phyloP scores from a whole-genome alignment of 2,113 vertebrate species.

The Phylloscopus trochilus region DNA sequence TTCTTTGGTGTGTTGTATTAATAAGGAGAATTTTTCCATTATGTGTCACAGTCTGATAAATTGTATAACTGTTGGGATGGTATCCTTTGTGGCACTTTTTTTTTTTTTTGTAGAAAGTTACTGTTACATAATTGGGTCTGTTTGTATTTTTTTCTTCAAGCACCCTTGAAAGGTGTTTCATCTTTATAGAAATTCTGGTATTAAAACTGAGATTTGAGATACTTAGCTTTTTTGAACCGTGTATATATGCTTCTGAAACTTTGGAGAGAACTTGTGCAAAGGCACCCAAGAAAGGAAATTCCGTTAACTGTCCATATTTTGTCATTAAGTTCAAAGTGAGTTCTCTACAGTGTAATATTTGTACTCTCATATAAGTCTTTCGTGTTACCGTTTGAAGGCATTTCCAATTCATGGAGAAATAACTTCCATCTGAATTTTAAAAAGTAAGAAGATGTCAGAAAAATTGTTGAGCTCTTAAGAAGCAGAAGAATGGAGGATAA shows the following conservation, averaged over 20 bases:
- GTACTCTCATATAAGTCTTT: not conserved
- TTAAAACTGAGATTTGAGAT: not conserved
- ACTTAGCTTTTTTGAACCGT: not conserved
- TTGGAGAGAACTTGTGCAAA: not conserved
- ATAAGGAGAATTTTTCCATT: not conserved
- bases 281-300: not conserved
- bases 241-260: not conserved
- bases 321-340: not conserved
- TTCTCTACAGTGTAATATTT: not conserved
- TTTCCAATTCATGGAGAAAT: not conserved
- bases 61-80: not conserved
- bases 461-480: not conserved
- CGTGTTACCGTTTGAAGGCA: not conserved
- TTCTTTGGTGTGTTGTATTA: not conserved
- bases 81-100: not conserved
- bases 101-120: not conserved
- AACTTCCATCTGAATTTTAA: not conserved
- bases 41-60: not conserved
- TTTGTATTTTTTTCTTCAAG: not conserved
- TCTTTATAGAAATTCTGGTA: not conserved
- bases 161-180: not conserved
- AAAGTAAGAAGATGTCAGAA: not conserved
- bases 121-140: accelerated
- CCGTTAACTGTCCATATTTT: not conserved
- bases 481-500: not conserved